These are phyloP conservation scores for Dinomys branickii DNA, from an alignment of 2,113 vertebrate species.

Conservation along the genomic window DNA sequence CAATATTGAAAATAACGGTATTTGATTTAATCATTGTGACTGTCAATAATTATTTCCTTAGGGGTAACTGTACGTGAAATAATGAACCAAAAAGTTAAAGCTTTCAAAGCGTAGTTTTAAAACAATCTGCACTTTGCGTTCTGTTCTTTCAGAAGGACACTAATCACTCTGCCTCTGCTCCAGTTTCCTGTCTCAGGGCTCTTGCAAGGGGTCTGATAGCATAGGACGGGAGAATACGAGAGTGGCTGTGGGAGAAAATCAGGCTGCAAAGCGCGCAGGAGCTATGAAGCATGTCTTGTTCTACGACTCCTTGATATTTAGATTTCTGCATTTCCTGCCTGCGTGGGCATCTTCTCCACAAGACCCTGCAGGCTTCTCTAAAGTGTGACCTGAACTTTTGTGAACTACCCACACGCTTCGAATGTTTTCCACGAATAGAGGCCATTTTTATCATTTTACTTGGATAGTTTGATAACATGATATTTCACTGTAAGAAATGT, in stretches of 20 bases:
- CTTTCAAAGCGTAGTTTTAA: background rate
- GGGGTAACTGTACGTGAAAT: background rate
- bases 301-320: background rate
- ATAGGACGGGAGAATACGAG: background rate
- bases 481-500: slow-evolving; percentile 31
- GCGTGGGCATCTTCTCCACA: background rate
- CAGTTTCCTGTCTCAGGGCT: background rate
- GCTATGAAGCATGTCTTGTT: background rate
- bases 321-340: background rate
- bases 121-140: background rate
- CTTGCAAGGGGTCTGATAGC: background rate
- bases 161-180: background rate
- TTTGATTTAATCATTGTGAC: slow-evolving; percentile 21
- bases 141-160: background rate
- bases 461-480: background rate
- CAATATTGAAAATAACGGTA: background rate
- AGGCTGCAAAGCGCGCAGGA: background rate
- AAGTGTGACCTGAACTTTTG: background rate
- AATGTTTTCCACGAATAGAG: background rate
- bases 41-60: slow-evolving; percentile 7
- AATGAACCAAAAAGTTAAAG: background rate
- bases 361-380: background rate
- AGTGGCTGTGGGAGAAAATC: background rate
- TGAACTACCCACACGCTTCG: background rate
- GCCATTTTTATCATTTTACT: background rate